Evolutionary conservation across 2,113 vertebrate species (phyloP), one percentile per base, ranked within the genome.

Genomic region (Morone saxatilis): DNA sequence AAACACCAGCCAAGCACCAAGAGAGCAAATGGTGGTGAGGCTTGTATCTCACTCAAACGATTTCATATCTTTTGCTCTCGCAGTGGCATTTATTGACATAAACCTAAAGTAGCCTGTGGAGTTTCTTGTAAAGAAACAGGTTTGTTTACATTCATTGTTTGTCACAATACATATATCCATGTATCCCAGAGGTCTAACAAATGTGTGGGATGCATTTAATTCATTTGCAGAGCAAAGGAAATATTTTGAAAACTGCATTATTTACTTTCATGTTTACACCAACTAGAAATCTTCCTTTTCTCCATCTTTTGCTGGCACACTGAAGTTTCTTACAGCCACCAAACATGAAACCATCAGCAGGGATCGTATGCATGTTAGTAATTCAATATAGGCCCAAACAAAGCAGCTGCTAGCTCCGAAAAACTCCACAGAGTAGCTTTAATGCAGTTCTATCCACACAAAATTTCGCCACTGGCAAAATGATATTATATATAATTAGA

Each of bases 341-440:
- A 17, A 38, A 36, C 43, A 38, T 13, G 43, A 79, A 38, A 79
- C 14, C 17, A 20, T 51, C 59, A 60, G 60, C 19, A 4, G 45
- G 41, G 7, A 61, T n/a, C 17, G 38, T 17, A 0, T 59, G 66
- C 53, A 67, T 56, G 20, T 20, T 16, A 1, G 70, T 63, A 70
- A 74, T 63, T 73, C 20, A 68, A 77, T 62, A 72, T 31, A 53
- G 31, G 43, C 4, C 12, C 36, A 48, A 51, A 73, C 62, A 68
- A 43, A 72, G 73, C 84, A 73, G 73, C 53, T 54, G 47, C 22
- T 8, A 16, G 53, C 61, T 60, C 50, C 31, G 70, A 47, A 65
- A 47, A 36, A 62, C 48, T 43, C 25, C 40, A 13, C 12, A 45
- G 25, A 11, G 45, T 1, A 8, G 20, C 47, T 69, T 78, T 56